A percentile compares a stretch with the other conserved stretches of the same genome.
Conservation (phyloP, 2,888 invertebrate genomes). For the Pteria penguin region DNA sequence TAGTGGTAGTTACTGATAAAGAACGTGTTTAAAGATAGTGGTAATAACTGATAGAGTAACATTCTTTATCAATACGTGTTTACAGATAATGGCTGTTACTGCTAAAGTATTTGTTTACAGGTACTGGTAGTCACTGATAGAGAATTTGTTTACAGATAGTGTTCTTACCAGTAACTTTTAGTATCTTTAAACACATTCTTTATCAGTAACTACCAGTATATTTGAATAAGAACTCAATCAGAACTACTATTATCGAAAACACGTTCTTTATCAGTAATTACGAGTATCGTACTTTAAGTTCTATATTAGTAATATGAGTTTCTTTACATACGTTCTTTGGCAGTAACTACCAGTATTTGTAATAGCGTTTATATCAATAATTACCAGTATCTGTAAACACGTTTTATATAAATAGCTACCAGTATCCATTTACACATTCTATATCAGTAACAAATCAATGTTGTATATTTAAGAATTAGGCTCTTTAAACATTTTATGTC, state of each 20-base stretch:
- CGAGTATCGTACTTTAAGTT: neutral
- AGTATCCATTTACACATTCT: constrained; percentile 86
- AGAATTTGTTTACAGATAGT: constrained; percentile 92
- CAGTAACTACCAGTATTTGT: neutral
- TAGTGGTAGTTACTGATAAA: constrained; percentile 96
- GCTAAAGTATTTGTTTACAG: constrained; percentile 98
- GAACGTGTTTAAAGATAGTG: constrained; percentile 89
- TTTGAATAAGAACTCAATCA: neutral
- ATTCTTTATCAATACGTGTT: constrained; percentile 92
- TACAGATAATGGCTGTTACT: constrained; percentile 99
- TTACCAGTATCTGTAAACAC: constrained; percentile 79
- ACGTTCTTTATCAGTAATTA: neutral
- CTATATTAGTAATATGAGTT: neutral
- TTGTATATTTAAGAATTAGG: no score
- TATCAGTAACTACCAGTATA: constrained; percentile 93
- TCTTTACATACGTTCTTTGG: neutral
- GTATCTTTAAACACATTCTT: constrained; percentile 92
- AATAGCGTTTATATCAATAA: neutral
- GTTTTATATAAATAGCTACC: constrained; percentile 85
- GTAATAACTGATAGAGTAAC: no score
- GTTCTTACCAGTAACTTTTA: no score
- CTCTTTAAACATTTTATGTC: no score
- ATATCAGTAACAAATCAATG: constrained; percentile 98
- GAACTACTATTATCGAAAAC: neutral
- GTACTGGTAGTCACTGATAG: constrained; percentile 98